Conservation (phyloP, 2,113 vertebrate species). For the Pelecanus crispus region DNA sequence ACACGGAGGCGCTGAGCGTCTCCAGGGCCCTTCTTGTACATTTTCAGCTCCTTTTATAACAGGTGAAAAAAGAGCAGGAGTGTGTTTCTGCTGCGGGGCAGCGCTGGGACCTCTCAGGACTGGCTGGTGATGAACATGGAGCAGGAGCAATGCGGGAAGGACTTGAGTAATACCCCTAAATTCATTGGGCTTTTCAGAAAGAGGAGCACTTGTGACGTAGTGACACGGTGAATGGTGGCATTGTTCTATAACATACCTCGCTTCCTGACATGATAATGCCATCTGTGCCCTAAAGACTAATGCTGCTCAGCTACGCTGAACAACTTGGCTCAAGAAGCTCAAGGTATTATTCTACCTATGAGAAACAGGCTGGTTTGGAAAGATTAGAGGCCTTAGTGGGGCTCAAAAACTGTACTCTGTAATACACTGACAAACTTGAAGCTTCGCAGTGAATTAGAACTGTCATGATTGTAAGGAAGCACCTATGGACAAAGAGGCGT, state of each 20-base stretch:
- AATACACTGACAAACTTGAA: not conserved
- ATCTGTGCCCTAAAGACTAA: not conserved
- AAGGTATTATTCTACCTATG: not conserved
- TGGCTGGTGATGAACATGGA: not conserved
- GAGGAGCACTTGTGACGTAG: not conserved
- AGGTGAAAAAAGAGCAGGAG: not conserved
- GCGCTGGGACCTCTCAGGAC: not conserved
- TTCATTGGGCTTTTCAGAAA: not conserved
- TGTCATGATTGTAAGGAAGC: not conserved
- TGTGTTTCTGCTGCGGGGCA: not conserved
- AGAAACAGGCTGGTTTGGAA: slow-evolving; percentile 2
- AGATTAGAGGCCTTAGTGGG: not conserved
- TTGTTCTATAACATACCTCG: not conserved
- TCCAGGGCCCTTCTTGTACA: not conserved
- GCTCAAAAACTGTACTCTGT: not conserved
- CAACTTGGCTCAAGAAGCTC: not conserved
- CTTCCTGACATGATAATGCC: not conserved
- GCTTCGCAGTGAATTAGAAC: slow-evolving; percentile 9
- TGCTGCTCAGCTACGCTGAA: not conserved
- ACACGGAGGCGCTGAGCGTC: not conserved
- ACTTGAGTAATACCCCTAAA: not conserved
- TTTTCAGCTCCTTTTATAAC: not conserved
- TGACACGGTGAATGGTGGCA: not conserved
- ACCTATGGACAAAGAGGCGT: not conserved
- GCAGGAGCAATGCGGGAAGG: not conserved